Evolutionary conservation across 1,140 invertebrate species (phyloP), one percentile per base, ranked within the genome.

Genomic region (Melanaphis sacchari): DNA sequence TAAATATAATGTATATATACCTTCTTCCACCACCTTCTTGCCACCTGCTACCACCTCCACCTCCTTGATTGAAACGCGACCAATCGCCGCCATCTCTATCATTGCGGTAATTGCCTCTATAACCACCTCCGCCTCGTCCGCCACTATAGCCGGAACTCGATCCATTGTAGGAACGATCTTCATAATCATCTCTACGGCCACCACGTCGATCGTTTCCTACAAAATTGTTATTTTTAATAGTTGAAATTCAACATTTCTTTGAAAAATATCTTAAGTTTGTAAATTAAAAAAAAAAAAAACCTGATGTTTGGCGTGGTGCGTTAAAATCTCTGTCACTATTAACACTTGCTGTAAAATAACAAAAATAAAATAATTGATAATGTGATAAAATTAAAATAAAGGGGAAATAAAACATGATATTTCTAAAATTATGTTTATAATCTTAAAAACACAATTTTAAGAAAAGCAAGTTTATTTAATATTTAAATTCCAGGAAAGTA

Each of bases 41-140:
- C 91, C 91, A 93, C 94, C 96, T 96, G n/a, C 94, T 94, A 22
- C 94, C 93, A 11, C 94, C 94, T 43, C 94, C 94, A 76, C 94
- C 91, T 24, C 93, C 89, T 82, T 94, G 90, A 90, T 94, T 94
- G 93, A 94, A 94, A 93, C 95, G 94, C 94, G 95, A 94, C 82
- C 94, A 95, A 94, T 95, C 95, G 95, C 96, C 95, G 94, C 95
- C 96, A 95, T 95, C 95, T 93, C 95, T 95, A 90, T 94, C 96
- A 95, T 96, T 95, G 43, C 96, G 96, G 93, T 95, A 95, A 94
- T 95, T 94, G 22, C 95, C 95, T 81, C 94, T 93, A 93, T 94
- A 95, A 81, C 94, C 82, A 94, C 94, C 59, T 93, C 93, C 93
- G 84, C 82, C 21, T 88, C 88, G 84, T 40, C 90, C 76, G 59